Percentiles rank a stretch among this genome's conserved stretches.
These are phyloP conservation scores for Enteromius trimaculatus DNA, from an alignment of 2,797 vertebrate genomes.

Conservation along the genomic window DNA sequence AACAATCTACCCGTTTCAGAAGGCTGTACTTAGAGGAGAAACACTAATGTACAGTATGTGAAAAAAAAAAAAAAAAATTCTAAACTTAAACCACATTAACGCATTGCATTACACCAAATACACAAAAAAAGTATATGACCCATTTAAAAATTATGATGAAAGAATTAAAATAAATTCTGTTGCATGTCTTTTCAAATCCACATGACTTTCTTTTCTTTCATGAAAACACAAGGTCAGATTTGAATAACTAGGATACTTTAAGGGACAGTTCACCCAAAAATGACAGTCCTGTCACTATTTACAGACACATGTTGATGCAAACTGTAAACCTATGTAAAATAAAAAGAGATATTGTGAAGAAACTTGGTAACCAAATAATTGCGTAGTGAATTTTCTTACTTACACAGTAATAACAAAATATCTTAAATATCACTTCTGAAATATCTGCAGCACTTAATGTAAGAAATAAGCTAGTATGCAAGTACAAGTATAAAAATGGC, in stretches of 20 bases:
- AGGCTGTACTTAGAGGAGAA: too few species aligned
- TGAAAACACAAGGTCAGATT: background rate
- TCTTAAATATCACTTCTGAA: background rate
- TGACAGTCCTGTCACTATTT: background rate
- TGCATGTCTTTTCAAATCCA: background rate
- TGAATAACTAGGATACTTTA: background rate
- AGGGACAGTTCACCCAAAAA: background rate
- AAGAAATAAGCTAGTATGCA: too few species aligned
- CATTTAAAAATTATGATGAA: background rate
- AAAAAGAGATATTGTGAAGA: background rate
- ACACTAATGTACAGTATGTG: too few species aligned
- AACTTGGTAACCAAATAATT: background rate
- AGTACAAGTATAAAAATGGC: too few species aligned
- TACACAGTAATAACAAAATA: background rate
- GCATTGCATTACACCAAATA: too few species aligned
- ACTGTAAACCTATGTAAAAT: background rate
- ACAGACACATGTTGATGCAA: background rate
- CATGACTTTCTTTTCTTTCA: background rate
- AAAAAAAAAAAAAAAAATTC: too few species aligned
- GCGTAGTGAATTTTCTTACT: background rate
- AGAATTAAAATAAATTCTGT: background rate
- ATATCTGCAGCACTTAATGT: background rate
- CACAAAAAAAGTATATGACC: too few species aligned
- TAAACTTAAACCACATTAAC: too few species aligned
- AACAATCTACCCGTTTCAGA: too few species aligned